Conservation (phyloP, 2,888 invertebrate genomes). For the Willowsia nigromaculata region DNA sequence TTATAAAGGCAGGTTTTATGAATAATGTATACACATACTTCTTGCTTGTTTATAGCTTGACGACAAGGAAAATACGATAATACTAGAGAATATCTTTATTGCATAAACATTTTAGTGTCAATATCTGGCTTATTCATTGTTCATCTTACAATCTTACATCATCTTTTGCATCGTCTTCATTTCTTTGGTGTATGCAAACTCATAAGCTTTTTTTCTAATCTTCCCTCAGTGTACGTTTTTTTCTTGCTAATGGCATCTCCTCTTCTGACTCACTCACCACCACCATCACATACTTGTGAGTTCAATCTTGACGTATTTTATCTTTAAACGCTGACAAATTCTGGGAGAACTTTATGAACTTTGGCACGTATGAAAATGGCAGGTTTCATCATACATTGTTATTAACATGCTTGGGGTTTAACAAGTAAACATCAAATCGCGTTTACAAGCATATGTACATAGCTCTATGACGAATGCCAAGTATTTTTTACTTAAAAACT, state of each 20-base stretch:
- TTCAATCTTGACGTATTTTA: background rate
- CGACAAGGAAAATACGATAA: background rate
- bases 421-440: background rate
- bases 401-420: constrained; percentile 15
- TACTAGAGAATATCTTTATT: background rate
- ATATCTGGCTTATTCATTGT: background rate
- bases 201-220: background rate
- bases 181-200: background rate
- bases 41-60: background rate
- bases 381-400: background rate
- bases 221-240: background rate
- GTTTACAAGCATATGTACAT: too few species aligned
- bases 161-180: background rate
- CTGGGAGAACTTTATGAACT: constrained; percentile 17
- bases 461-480: too few species aligned
- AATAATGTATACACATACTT: background rate
- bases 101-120: background rate
- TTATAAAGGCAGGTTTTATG: background rate
- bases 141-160: background rate
- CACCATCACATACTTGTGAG: constrained; percentile 32
- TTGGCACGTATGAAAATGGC: background rate
- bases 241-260: background rate
- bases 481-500: too few species aligned
- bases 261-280: background rate
- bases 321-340: background rate